A percentile compares a stretch with the other conserved stretches of the same genome.
phyloP scores from a whole-genome alignment of 2,888 invertebrate species.

The Bruchidius siliquastri region DNA sequence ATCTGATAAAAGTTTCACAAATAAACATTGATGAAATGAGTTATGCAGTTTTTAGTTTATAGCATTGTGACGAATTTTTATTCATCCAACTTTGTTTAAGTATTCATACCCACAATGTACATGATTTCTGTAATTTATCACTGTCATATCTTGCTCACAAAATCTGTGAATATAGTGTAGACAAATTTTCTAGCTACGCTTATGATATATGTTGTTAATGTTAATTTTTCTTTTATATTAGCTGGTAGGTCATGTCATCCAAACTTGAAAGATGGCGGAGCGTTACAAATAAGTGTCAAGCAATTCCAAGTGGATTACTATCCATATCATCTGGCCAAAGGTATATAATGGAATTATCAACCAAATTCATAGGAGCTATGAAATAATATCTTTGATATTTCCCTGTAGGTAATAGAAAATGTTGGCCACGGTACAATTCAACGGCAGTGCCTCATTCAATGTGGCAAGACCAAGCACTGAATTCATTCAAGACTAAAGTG shows the following conservation, averaged over 20 bases:
- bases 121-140: too few species aligned
- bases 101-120: too few species aligned
- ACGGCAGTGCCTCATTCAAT: conserved; percentile 73
- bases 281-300: conserved; percentile 84
- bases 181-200: too few species aligned
- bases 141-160: too few species aligned
- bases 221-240: conserved; percentile 36
- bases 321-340: conserved; percentile 90
- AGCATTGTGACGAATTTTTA: too few species aligned
- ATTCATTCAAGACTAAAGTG: conserved; percentile 70
- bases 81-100: too few species aligned
- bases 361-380: not conserved
- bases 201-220: too few species aligned
- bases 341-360: conserved; percentile 32
- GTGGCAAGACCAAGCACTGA: conserved; percentile 84
- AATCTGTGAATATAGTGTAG: too few species aligned
- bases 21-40: too few species aligned
- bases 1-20: too few species aligned
- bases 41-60: too few species aligned
- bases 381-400: conserved; percentile 2
- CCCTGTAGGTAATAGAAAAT: conserved; percentile 68
- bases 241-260: conserved; percentile 83
- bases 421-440: conserved; percentile 85
- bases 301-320: conserved; percentile 90
- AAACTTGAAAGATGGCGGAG: conserved; percentile 82